Percentiles rank a stretch among this genome's conserved stretches.
Conservation (phyloP, 2,797 vertebrate genomes). For the Characodon lateralis region DNA sequence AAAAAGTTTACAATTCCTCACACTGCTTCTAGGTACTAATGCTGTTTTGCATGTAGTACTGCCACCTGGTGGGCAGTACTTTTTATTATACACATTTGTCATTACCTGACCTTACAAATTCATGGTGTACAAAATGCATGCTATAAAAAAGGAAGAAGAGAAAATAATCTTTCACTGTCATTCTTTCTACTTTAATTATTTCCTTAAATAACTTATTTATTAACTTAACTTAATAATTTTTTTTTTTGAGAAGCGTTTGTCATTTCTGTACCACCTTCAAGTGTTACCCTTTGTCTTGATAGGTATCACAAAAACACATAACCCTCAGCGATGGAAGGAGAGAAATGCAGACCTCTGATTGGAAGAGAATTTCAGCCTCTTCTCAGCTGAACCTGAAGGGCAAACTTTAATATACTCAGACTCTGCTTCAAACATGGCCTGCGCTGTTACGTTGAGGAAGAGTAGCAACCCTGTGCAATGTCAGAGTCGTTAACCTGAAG, state of each 20-base stretch:
- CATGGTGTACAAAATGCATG: background rate
- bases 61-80: constrained; percentile 3
- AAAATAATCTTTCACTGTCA: background rate
- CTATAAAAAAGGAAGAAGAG: too few species aligned
- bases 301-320: constrained; percentile 83
- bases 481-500: constrained; percentile 65
- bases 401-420: constrained; percentile 27
- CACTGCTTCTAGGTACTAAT: background rate
- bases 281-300: constrained; percentile 9
- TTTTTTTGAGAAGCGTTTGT: background rate
- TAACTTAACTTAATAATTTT: too few species aligned
- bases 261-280: background rate
- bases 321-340: constrained; percentile 51
- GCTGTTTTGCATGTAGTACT: background rate
- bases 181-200: background rate
- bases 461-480: constrained; percentile 65
- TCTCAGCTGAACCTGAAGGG: constrained; percentile 32
- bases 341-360: constrained; percentile 55
- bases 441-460: constrained; percentile 31
- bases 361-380: constrained; percentile 60
- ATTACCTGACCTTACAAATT: background rate
- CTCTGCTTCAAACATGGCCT: constrained; percentile 39
- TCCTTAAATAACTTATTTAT: background rate
- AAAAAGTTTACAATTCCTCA: background rate
- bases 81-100: background rate